Evolutionary conservation across 2,797 vertebrate genomes (phyloP).

Genomic region (Gallinago nigripennis): DNA sequence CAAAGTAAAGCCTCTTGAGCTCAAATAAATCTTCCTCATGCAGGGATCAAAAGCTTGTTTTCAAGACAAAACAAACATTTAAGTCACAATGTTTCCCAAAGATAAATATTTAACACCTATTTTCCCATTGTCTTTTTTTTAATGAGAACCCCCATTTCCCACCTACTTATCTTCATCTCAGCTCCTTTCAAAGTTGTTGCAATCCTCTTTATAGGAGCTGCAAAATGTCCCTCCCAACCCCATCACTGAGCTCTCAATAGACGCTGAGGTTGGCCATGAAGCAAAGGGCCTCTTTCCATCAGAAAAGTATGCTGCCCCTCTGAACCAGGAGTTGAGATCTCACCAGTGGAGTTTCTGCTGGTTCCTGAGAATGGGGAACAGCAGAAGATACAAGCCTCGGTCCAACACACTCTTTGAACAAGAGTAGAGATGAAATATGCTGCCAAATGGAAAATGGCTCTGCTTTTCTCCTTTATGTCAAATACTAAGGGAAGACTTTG

Average conservation of each 20-base stretch:
- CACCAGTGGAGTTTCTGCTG: background rate
- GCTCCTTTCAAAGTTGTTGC: background rate
- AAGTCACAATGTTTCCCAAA: background rate
- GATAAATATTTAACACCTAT: background rate
- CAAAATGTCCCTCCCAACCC: background rate
- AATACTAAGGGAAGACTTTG: background rate
- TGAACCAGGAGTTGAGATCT: background rate
- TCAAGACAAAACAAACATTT: background rate
- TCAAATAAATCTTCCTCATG: background rate
- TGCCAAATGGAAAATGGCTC: background rate
- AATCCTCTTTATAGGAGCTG: background rate
- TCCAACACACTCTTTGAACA: background rate
- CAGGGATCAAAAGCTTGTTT: slow-evolving; percentile 18
- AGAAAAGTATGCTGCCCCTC: background rate
- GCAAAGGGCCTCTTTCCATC: background rate
- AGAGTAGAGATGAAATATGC: background rate
- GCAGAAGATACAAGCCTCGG: background rate
- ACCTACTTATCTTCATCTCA: background rate
- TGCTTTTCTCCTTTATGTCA: background rate
- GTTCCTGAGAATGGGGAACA: background rate
- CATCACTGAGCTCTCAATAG: background rate
- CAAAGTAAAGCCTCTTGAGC: slow-evolving; percentile 19
- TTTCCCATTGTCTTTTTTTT: background rate
- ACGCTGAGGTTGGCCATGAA: background rate
- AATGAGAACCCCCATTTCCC: background rate